Base-by-base conservation (phyloP, 35 echinoderm and acorn worm genomes). In the Acanthaster planci region DNA sequence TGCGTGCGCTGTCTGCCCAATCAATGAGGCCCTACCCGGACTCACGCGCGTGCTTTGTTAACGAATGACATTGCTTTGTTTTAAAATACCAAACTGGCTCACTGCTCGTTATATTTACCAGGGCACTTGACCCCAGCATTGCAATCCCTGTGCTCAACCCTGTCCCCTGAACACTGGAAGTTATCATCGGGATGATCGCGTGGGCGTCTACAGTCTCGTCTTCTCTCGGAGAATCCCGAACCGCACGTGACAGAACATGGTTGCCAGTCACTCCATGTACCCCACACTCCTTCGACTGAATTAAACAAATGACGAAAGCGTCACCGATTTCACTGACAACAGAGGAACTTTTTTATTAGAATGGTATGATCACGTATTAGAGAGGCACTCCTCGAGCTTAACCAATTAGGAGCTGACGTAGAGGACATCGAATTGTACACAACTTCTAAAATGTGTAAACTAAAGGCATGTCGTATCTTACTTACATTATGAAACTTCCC, bases 231-330 rank as follows among this genome's bases (percentile, higher is more conserved):
- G 7, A 23, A 29, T 22, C 60, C 60, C 60, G 1, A 16, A 22
- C 60, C 60, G 31, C 60, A 67, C 0, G 60, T 29, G 60, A 67
- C 60, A 32, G 60, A 67, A 32, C 60, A 67, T 26, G 60, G 60
- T 22, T 8, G n/a, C 60, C 60, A 67, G n/a, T 67, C 60, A 22
- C 60, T 32, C 12, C 60, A 67, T 22, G 9, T 32, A n/a, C 60
- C 22, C 60, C n/a, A 34, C 2, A 35, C 29, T 21, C 29, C 29
- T 72, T 16, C 29, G 10, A 72, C 64, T 72, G 29, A 6, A 12
- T 14, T 27, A 14, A 31, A 14, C 30, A 72, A 26, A 47, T 6
- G 12, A 47, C 12, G 42, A 47, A 47, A 47, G 4, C 4, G 12
- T 6, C 42, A 47, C 4, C 42, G 42, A 4, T 47, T 47, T 6